Base-by-base conservation (phyloP, 2,797 vertebrate species). In the Lepus oiostolus region DNA sequence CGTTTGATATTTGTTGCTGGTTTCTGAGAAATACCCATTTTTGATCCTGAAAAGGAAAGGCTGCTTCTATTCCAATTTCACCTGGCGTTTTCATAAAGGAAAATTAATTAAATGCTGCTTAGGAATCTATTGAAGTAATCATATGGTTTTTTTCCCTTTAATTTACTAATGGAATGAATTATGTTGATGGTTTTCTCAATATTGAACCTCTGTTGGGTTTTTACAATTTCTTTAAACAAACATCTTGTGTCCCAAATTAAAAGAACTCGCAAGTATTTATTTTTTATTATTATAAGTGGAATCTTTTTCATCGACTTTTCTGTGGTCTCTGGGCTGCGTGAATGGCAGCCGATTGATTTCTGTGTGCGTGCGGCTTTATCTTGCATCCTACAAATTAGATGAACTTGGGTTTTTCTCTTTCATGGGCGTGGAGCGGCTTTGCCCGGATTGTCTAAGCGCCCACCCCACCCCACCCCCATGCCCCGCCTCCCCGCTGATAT, bases 111-210 rank as follows among this genome's bases (percentile, higher is more conserved):
- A 97, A 92, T 85, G 92, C 47, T 96, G 82, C 79, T 93, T 92
- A 90, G 95, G 52, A 93, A 92, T 79, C 95, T 62, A 90, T 94
- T 96, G 93, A 96, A 96, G 52, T 94, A 96, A 96, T 97, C 94
- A 88, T 95, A 96, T 74, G 75, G 54, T 72, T 96, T 96, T 96
- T 96, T 93, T 90, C 94, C 79, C 85, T 96, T 96, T 96, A 96
- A 96, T 97, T 96, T 96, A 95, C 96, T 96, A 95, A 94, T 92
- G 75, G 93, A 95, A 94, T 97, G 88, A 96, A 92, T 94, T 96
- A 97, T 92, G 92, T 93, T 94, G 94, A 95, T 95, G 79, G 47
- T 92, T 94, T 94, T 76, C 76, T 88, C 86, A 94, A 93, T 96
- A 95, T 47, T 14, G 88, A 95, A 74, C 52, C 81, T 96, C 95